Base-by-base conservation (phyloP, 1,140 invertebrate genomes). In the Homalodisca vitripennis region DNA sequence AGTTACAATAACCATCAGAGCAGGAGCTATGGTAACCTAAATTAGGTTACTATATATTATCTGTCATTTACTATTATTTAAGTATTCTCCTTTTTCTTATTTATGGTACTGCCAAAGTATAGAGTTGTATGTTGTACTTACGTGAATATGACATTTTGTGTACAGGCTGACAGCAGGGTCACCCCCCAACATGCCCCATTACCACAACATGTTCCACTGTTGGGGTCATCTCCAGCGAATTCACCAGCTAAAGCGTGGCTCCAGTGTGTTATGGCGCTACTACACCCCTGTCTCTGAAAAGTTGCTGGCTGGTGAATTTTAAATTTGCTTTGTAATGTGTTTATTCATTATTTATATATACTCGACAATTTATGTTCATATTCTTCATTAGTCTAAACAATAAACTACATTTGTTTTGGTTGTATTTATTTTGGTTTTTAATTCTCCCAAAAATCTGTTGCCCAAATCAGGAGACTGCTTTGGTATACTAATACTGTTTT, bases 161-260 rank as follows among this genome's bases (percentile, higher is more conserved):
- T 75, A 76, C 71, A 91, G 90, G 63, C 82, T 96, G 20, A 80
- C 81, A 71, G 92, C 92, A 34, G 92, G 92, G 27, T 81, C 85
- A 34, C 91, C 91, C 22, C 91, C 92, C 1, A 79, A 85, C 14
- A 95, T 95, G 92, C 91, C 92, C 34, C 78, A 85, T 24, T 95
- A 95, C 75, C 78, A 77, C 1, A 84, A 81, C 62, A 96, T 92
- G 93, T 77, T 87, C 1, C 83, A 90, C 68, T 96, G 94, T 78
- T 94, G 90, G 88, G 82, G 80, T 24, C 89, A 95, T 75, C 79
- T 97, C 34, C 82, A 87, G n/a, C 77, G 79, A 41, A 85, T 84
- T 26, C 88, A 90, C 67, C 89, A 94, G 75, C 82, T 94, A 30
- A 95, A 94, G 77, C 84, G 94, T 57, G 94, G 94, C 6, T 71